These are phyloP conservation scores for Esox lucius DNA, from an alignment of 2,797 vertebrate genomes.

Conservation along the genomic window DNA sequence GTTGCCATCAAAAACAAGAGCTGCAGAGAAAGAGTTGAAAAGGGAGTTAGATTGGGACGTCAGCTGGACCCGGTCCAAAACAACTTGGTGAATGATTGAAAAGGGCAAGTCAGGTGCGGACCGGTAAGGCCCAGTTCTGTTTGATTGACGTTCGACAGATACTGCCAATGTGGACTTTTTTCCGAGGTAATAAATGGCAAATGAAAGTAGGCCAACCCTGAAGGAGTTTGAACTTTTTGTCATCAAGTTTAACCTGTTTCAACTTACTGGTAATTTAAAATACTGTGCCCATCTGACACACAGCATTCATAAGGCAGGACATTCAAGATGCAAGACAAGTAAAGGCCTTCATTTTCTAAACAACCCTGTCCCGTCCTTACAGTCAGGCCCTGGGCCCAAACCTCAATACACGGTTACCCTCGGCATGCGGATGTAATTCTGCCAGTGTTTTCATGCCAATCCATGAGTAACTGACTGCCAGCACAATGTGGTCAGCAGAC, in stretches of 20 bases:
- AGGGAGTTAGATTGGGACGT: constrained; percentile 6
- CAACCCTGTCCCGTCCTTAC: neutral
- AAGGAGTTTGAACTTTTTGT: neutral
- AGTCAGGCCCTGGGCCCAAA: neutral
- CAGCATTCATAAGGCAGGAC: neutral
- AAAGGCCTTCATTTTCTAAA: neutral
- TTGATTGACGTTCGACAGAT: neutral
- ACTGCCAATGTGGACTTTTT: constrained; percentile 1
- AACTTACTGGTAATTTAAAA: too few relatives aligned
- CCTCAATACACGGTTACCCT: too few relatives aligned
- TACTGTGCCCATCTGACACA: neutral
- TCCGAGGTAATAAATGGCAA: neutral
- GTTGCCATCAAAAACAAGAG: constrained; percentile 81
- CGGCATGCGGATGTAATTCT: neutral
- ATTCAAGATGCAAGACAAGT: neutral
- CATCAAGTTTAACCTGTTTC: too few relatives aligned
- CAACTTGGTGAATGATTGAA: constrained; percentile 5
- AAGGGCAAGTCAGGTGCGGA: too few relatives aligned
- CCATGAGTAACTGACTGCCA: neutral
- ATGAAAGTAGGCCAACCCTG: neutral
- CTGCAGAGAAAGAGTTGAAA: constrained; percentile 53
- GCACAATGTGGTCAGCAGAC: neutral
- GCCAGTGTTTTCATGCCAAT: neutral
- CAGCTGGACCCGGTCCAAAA: neutral
- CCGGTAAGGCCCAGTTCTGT: neutral